Conservation (phyloP, 2,797 vertebrate species). For the Crypturellus tataupa region DNA sequence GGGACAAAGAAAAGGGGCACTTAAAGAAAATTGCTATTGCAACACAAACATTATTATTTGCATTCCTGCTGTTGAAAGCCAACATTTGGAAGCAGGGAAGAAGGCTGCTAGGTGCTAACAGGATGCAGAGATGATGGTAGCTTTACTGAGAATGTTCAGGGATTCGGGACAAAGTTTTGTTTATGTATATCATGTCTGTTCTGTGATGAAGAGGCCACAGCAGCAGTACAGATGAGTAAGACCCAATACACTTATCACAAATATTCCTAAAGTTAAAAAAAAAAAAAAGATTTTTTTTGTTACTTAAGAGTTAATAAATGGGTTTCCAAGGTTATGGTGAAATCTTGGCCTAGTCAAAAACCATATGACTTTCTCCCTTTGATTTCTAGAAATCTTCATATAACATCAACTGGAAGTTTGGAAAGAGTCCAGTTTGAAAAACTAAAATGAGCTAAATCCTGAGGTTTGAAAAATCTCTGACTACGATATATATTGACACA, state of each 20-base stretch:
- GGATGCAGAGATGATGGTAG: neutral
- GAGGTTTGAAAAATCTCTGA: neutral
- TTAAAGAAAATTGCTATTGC: neutral
- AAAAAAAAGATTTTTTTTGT: neutral
- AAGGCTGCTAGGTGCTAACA: neutral
- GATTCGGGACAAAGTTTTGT: neutral
- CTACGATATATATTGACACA: neutral
- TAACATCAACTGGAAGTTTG: neutral
- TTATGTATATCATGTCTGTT: accelerated
- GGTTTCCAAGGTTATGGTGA: neutral
- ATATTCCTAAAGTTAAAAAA: neutral
- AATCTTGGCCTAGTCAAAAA: neutral
- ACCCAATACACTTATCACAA: neutral
- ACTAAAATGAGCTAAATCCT: neutral
- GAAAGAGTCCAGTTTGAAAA: neutral
- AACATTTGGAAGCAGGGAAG: neutral
- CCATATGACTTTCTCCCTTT: neutral
- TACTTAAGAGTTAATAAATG: neutral
- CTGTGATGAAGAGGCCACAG: neutral
- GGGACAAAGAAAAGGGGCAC: neutral
- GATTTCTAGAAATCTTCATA: neutral
- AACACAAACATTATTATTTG: too few relatives aligned
- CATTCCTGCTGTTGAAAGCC: neutral
- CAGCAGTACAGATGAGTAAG: neutral
- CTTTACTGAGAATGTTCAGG: neutral